These are phyloP conservation scores for Osmerus mordax DNA, from an alignment of 2,113 vertebrate genomes.

Conservation along the genomic window DNA sequence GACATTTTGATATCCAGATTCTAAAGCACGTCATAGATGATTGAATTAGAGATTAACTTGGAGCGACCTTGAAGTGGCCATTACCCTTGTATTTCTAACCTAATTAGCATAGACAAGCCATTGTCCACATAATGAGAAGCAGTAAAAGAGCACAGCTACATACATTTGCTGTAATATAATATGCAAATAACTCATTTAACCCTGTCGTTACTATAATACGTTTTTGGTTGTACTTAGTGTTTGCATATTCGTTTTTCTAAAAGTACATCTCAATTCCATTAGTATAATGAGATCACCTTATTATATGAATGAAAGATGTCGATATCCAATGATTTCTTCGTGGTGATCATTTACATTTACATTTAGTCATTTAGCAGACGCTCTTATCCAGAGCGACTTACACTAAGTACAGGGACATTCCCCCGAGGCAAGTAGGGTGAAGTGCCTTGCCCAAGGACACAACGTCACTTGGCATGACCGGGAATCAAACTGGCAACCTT, in stretches of 20 bases:
- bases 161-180: too few species aligned
- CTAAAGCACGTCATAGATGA: not conserved
- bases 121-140: conserved; percentile 33
- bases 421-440: too few species aligned
- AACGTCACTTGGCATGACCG: too few species aligned
- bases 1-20: too few species aligned
- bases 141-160: not conserved
- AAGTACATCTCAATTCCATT: conserved; percentile 14
- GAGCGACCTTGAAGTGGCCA: conserved; percentile 1
- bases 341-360: too few species aligned
- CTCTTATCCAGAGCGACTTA: too few species aligned
- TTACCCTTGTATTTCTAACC: conserved; percentile 18
- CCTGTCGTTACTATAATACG: conserved; percentile 15
- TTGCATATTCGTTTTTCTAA: conserved; percentile 12
- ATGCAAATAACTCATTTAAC: conserved; percentile 16
- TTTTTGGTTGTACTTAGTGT: not conserved
- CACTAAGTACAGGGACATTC: too few species aligned
- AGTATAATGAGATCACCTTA: not conserved
- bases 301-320: conserved; percentile 17
- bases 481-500: too few species aligned
- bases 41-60: not conserved
- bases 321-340: conserved; percentile 14
- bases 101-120: conserved; percentile 21
- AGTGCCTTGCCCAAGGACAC: too few species aligned
- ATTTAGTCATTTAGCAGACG: too few species aligned